Conservation (phyloP, 2,113 vertebrate genomes). For the Chamaea fasciata region DNA sequence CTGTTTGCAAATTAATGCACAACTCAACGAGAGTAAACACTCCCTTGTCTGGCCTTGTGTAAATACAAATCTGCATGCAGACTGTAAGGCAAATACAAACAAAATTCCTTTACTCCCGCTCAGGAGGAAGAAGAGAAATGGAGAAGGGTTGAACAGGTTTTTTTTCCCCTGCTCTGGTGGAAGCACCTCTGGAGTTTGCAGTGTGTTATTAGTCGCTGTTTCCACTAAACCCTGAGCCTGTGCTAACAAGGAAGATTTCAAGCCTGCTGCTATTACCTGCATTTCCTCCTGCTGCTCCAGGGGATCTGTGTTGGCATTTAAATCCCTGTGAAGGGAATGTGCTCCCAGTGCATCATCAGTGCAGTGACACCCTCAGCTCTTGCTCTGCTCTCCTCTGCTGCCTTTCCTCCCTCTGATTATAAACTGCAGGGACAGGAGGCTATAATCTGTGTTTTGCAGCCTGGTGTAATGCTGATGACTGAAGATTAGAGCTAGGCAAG, state of each 20-base stretch:
- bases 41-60: not conserved
- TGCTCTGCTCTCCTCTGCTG: not conserved
- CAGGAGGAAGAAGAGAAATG: not conserved
- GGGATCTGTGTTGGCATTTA: not conserved
- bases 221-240: not conserved
- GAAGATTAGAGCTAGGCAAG: not conserved
- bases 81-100: not conserved
- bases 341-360: not conserved
- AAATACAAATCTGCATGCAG: conserved; percentile 17
- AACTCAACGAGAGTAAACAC: not conserved
- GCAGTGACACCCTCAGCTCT: rapidly evolving
- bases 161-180: not conserved
- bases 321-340: not conserved
- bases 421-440: not conserved
- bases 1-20: not conserved
- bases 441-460: not conserved
- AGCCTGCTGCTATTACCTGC: not conserved
- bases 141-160: not conserved
- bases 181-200: not conserved
- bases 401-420: not conserved
- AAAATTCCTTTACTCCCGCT: not conserved
- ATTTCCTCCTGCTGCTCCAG: not conserved
- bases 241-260: not conserved
- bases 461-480: not conserved
- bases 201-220: not conserved